A percentile compares a stretch with the other conserved stretches of the same genome.
These are phyloP conservation scores for Lagenorhynchus albirostris DNA, from an alignment of 2,113 vertebrate species.

Conservation along the genomic window DNA sequence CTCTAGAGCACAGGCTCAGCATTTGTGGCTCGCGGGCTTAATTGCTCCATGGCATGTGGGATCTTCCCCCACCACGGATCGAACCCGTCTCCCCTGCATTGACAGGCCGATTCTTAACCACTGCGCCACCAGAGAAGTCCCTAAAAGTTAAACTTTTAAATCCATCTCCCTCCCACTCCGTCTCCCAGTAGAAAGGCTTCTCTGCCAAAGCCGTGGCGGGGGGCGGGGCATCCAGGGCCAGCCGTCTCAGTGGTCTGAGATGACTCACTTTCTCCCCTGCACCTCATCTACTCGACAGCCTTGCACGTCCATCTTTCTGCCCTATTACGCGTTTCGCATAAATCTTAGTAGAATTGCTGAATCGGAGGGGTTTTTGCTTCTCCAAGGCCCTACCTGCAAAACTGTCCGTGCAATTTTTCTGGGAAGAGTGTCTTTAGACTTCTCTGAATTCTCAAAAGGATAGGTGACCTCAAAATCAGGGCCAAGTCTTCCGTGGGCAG, in stretches of 20 bases:
- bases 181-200: background rate
- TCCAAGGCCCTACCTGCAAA: background rate
- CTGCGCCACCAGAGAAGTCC: background rate
- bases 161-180: background rate
- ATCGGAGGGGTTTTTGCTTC: background rate
- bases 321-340: background rate
- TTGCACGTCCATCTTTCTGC: background rate
- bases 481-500: background rate
- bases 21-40: too few relatives aligned
- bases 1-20: too few relatives aligned
- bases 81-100: too few relatives aligned
- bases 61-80: too few relatives aligned
- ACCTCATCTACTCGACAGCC: too few relatives aligned
- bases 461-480: background rate
- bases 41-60: too few relatives aligned
- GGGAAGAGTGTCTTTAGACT: background rate
- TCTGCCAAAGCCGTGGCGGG: background rate
- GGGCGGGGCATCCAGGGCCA: rapidly evolving
- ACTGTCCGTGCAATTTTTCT: background rate
- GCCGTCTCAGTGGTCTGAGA: background rate
- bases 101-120: too few relatives aligned
- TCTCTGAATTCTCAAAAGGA: background rate
- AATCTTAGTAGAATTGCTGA: background rate
- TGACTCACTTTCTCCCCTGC: background rate
- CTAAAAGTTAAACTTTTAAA: background rate